A percentile compares a stretch with the other conserved stretches of the same genome.
phyloP scores from a whole-genome alignment of 2,888 invertebrate species.

The Mythimna impura region DNA sequence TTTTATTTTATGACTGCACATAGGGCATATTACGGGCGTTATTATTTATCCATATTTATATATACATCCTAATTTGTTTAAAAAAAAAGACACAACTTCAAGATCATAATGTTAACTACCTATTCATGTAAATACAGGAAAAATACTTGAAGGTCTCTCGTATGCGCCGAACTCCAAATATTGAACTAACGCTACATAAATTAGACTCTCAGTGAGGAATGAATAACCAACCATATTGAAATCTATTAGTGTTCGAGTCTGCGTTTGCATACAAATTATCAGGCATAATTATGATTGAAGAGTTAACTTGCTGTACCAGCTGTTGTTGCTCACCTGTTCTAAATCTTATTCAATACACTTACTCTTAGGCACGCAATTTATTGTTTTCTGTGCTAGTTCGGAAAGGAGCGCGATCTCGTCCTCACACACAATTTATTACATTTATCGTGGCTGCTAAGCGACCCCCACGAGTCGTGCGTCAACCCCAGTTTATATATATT shows the following conservation, averaged over 20 bases:
- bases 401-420: too few species aligned
- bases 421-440: too few species aligned
- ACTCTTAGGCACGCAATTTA: too few species aligned
- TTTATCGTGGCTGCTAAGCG: too few species aligned
- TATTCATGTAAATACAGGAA: slow-evolving; percentile 25
- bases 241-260: slow-evolving; percentile 16
- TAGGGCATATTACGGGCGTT: too few species aligned
- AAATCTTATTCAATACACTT: background rate
- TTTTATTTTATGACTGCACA: too few species aligned
- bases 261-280: slow-evolving; percentile 40
- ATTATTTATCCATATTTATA: background rate
- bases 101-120: background rate
- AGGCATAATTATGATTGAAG: background rate
- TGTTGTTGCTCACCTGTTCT: background rate
- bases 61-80: background rate
- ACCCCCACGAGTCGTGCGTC: too few species aligned
- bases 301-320: slow-evolving; percentile 1
- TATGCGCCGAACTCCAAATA: slow-evolving; percentile 42
- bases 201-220: slow-evolving; percentile 46
- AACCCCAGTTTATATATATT: too few species aligned
- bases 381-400: too few species aligned
- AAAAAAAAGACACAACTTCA: slow-evolving; percentile 1
- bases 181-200: slow-evolving; percentile 56
- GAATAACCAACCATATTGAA: slow-evolving; percentile 33
- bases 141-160: slow-evolving; percentile 43